Conservation (phyloP, 1,140 invertebrate species). For the Drosophila chauvacae region DNA sequence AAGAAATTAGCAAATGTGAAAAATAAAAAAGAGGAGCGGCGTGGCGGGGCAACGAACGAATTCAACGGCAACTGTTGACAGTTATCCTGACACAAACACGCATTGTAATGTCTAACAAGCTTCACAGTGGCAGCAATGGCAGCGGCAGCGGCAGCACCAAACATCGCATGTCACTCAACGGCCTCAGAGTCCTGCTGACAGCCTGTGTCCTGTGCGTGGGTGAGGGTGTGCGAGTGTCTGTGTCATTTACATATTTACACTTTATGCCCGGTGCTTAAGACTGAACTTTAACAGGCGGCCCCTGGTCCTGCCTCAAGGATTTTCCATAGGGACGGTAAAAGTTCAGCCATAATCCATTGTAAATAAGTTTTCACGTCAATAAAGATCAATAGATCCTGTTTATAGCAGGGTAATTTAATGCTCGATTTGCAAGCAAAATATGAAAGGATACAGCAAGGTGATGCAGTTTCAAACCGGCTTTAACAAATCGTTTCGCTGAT, state of each 20-base stretch:
- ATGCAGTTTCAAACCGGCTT: too few species aligned
- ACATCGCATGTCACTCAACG: slow-evolving; percentile 69
- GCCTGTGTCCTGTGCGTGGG: slow-evolving; percentile 20
- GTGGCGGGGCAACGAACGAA: slow-evolving; percentile 20
- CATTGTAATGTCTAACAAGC: slow-evolving; percentile 82
- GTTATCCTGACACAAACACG: slow-evolving; percentile 82
- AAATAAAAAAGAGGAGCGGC: slow-evolving; percentile 12
- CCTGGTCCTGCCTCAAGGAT: neutral
- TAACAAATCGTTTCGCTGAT: too few species aligned
- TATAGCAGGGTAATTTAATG: neutral
- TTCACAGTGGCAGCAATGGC: slow-evolving; percentile 49
- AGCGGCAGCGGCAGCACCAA: slow-evolving; percentile 28
- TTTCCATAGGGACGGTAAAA: neutral
- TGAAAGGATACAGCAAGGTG: too few species aligned
- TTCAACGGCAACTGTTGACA: slow-evolving; percentile 75
- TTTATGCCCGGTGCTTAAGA: slow-evolving; percentile 30
- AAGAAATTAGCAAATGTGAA: slow-evolving; percentile 76
- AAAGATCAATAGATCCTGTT: neutral
- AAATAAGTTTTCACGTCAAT: neutral
- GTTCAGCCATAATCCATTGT: neutral
- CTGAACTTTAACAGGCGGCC: slow-evolving; percentile 33
- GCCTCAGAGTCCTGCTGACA: slow-evolving; percentile 53
- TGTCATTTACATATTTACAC: slow-evolving; percentile 71
- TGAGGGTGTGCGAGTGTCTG: slow-evolving; percentile 6
- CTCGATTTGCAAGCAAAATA: neutral